These are phyloP conservation scores for Philereme vetulata DNA, from an alignment of 2,888 invertebrate species.

Conservation along the genomic window DNA sequence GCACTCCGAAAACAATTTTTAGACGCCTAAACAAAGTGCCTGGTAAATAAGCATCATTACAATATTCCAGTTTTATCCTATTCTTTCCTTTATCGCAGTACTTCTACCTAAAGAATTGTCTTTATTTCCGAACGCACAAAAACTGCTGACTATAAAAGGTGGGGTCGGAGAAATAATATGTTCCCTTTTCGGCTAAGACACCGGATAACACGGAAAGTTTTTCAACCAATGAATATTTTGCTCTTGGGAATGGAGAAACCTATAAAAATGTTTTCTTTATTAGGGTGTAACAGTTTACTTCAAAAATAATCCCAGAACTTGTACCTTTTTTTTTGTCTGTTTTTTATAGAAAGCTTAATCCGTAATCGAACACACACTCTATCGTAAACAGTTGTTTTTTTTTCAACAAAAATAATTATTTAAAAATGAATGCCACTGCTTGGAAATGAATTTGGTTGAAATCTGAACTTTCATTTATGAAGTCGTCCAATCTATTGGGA, in stretches of 20 bases:
- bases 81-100: slow-evolving; percentile 23
- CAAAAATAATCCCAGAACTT: slow-evolving; percentile 17
- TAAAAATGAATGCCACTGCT: slow-evolving; percentile 1
- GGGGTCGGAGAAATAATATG: slow-evolving; percentile 21
- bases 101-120: slow-evolving; percentile 25
- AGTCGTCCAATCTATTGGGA: slow-evolving; percentile 21
- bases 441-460: slow-evolving; percentile 15
- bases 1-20: slow-evolving; percentile 21
- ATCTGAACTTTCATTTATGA: slow-evolving; percentile 20
- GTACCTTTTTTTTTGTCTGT: slow-evolving; percentile 1
- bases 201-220: slow-evolving; percentile 33
- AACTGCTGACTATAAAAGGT: slow-evolving; percentile 28
- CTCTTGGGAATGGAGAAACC: slow-evolving; percentile 23
- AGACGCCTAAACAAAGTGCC: slow-evolving; percentile 16
- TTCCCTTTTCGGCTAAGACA: slow-evolving; percentile 23
- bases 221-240: slow-evolving; percentile 28
- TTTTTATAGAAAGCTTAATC: no score
- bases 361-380: no score
- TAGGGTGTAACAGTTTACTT: slow-evolving; percentile 24
- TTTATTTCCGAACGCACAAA: slow-evolving; percentile 23
- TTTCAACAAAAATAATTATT: neutral
- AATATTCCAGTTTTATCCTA: slow-evolving; percentile 22
- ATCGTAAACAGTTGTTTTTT: neutral
- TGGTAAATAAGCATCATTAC: slow-evolving; percentile 27
- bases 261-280: slow-evolving; percentile 32